phyloP scores from a whole-genome alignment of 2,797 vertebrate species.

The Etheostoma perlongum region DNA sequence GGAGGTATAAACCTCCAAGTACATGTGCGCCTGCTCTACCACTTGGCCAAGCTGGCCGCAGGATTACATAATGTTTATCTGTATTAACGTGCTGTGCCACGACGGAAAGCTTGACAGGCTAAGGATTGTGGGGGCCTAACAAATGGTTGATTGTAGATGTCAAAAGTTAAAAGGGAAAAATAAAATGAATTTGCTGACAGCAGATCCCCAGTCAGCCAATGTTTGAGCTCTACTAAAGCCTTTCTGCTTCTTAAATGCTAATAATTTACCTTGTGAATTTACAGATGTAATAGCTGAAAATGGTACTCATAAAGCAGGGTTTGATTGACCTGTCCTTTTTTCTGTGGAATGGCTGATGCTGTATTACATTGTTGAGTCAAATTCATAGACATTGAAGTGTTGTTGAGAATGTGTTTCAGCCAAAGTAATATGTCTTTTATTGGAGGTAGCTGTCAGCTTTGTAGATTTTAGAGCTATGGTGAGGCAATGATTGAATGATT shows the following conservation, averaged over 20 bases:
- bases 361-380: neutral
- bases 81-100: neutral
- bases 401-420: conserved; percentile 57
- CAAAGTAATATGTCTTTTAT: conserved; percentile 59
- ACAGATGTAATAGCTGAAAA: neutral
- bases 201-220: neutral
- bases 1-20: no score
- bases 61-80: no score
- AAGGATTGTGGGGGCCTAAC: neutral
- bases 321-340: neutral
- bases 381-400: conserved; percentile 2
- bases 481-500: conserved; percentile 8
- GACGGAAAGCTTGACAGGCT: neutral
- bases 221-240: conserved; percentile 2
- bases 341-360: neutral
- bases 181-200: neutral
- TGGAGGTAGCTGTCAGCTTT: conserved; percentile 11
- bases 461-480: neutral
- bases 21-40: no score
- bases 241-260: neutral
- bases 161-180: neutral
- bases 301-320: neutral
- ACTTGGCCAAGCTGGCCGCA: no score
- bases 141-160: neutral
- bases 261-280: neutral